phyloP scores from a whole-genome alignment of 2,797 vertebrate genomes.

The Coccyzus lansbergi region DNA sequence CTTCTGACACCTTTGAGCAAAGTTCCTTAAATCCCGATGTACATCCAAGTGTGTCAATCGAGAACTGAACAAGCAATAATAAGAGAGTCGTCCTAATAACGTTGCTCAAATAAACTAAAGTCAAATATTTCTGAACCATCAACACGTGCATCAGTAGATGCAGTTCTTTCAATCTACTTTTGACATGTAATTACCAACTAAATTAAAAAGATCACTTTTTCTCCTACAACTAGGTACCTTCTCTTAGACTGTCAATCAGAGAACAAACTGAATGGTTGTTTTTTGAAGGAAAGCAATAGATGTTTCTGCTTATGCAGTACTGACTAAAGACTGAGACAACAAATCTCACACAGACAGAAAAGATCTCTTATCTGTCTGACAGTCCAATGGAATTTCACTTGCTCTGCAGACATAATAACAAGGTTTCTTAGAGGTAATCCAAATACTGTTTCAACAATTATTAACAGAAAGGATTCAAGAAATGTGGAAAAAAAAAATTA shows the following conservation, averaged over 20 bases:
- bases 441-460: background rate
- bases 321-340: background rate
- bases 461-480: constrained; percentile 15
- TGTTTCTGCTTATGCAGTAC: background rate
- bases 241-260: background rate
- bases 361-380: background rate
- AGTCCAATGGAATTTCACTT: background rate
- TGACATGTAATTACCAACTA: background rate
- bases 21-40: background rate
- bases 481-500: background rate
- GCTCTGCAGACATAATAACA: constrained; percentile 22
- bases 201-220: background rate
- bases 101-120: constrained; percentile 32
- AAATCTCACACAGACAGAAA: constrained; percentile 6
- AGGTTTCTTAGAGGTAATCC: constrained; percentile 28
- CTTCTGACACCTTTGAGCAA: background rate
- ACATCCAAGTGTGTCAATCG: background rate
- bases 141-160: background rate
- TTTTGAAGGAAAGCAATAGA: background rate
- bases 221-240: background rate
- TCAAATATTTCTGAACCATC: background rate
- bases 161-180: background rate
- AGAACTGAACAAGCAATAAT: background rate
- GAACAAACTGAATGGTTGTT: background rate
- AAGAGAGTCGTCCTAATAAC: background rate